Percentiles rank a stretch among this genome's conserved stretches.
Conservation (phyloP, 1,140 invertebrate species). For the Drosophila ambigua region DNA sequence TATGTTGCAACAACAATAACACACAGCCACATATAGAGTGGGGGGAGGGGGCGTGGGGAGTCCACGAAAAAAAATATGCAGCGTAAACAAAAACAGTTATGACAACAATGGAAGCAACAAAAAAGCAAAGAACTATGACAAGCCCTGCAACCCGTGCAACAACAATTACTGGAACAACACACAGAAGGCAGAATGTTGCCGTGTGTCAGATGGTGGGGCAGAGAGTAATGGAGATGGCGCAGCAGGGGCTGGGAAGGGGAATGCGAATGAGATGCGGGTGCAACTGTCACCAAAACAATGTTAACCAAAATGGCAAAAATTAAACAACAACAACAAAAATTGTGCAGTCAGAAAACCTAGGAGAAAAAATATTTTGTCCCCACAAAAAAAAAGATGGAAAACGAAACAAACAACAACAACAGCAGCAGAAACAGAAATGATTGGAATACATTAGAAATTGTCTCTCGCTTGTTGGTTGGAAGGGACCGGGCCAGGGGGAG, state of each 20-base stretch:
- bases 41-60: neutral
- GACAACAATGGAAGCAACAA: slow-evolving; percentile 73
- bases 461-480: slow-evolving; percentile 32
- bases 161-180: slow-evolving; percentile 52
- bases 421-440: slow-evolving; percentile 38
- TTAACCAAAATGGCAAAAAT: slow-evolving; percentile 57
- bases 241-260: neutral
- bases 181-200: slow-evolving; percentile 58
- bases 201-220: slow-evolving; percentile 21
- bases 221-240: neutral
- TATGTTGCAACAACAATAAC: slow-evolving; percentile 59
- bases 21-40: neutral
- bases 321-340: slow-evolving; percentile 29
- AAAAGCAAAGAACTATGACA: slow-evolving; percentile 59
- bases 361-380: slow-evolving; percentile 30
- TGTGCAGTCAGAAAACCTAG: slow-evolving; percentile 17
- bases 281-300: slow-evolving; percentile 68
- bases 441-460: slow-evolving; percentile 72
- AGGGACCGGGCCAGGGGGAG: no score
- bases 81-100: slow-evolving; percentile 70
- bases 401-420: slow-evolving; percentile 35
- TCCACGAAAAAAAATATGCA: slow-evolving; percentile 40
- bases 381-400: slow-evolving; percentile 5
- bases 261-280: slow-evolving; percentile 48
- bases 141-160: slow-evolving; percentile 23